Conservation (phyloP, 2,797 vertebrate genomes). For the Glyptemys insculpta region DNA sequence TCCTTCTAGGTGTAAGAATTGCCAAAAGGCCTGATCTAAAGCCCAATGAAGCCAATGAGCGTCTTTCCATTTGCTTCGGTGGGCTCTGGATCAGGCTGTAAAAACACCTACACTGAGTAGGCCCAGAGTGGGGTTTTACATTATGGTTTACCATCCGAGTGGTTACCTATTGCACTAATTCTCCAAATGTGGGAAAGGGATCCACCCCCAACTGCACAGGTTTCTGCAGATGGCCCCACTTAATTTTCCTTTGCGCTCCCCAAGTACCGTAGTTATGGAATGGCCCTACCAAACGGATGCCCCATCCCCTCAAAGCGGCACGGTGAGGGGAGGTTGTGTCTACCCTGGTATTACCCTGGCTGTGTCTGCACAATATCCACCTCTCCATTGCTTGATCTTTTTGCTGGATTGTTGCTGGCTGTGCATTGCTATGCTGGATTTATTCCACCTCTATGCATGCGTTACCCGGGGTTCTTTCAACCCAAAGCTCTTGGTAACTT, state of each 20-base stretch:
- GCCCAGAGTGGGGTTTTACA: neutral
- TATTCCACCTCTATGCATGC: neutral
- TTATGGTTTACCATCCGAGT: neutral
- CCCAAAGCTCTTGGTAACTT: no score
- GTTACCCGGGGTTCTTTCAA: no score
- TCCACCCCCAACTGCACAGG: neutral
- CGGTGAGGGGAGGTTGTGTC: neutral
- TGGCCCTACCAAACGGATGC: accelerated
- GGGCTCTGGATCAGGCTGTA: neutral
- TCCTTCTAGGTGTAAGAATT: neutral
- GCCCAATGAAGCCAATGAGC: neutral
- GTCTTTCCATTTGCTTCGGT: neutral
- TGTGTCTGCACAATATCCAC: neutral
- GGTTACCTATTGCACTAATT: neutral
- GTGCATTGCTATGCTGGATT: neutral
- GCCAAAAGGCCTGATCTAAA: neutral
- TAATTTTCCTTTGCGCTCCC: neutral
- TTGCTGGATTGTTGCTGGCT: neutral
- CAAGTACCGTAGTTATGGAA: neutral
- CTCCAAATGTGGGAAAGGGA: no score
- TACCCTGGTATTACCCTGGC: neutral
- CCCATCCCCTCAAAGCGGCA: neutral
- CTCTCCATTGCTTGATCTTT: accelerated
- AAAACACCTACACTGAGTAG: neutral
- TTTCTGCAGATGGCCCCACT: neutral